A percentile compares a stretch with the other conserved stretches of the same genome.
phyloP scores from a whole-genome alignment of 1,140 invertebrate genomes.

The Akabosia matsudoensis region DNA sequence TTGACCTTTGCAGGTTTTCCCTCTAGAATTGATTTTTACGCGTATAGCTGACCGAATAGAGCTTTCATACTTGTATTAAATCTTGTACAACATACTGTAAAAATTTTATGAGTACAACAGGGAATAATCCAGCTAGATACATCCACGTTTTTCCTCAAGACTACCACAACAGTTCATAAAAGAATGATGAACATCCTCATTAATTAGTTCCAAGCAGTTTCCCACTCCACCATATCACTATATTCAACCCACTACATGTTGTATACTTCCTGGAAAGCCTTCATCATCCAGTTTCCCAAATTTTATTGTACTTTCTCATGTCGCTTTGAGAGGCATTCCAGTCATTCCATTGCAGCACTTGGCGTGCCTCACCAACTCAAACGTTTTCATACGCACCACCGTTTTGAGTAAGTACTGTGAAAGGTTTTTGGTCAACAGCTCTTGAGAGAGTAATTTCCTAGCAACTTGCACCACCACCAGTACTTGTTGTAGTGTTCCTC shows the following conservation, averaged over 20 bases:
- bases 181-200: constrained; percentile 33
- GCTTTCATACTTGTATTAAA: no score
- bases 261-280: no score
- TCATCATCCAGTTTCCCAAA: not conserved
- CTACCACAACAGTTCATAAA: constrained; percentile 34
- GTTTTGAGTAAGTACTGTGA: not conserved
- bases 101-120: constrained; percentile 3
- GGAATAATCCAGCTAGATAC: constrained; percentile 1
- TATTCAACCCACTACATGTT: not conserved
- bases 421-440: constrained; percentile 8
- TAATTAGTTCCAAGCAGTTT: constrained; percentile 31
- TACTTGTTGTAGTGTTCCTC: not conserved
- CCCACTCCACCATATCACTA: not conserved
- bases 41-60: no score
- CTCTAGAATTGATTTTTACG: no score
- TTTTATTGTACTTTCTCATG: not conserved
- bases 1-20: no score
- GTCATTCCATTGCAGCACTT: not conserved
- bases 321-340: not conserved
- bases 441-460: constrained; percentile 18
- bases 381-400: not conserved
- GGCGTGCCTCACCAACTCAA: not conserved
- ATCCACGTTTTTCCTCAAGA: not conserved
- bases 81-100: no score
- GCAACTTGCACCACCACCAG: not conserved